phyloP scores from a whole-genome alignment of 2,797 vertebrate genomes.

The Cyprinodon diabolis region DNA sequence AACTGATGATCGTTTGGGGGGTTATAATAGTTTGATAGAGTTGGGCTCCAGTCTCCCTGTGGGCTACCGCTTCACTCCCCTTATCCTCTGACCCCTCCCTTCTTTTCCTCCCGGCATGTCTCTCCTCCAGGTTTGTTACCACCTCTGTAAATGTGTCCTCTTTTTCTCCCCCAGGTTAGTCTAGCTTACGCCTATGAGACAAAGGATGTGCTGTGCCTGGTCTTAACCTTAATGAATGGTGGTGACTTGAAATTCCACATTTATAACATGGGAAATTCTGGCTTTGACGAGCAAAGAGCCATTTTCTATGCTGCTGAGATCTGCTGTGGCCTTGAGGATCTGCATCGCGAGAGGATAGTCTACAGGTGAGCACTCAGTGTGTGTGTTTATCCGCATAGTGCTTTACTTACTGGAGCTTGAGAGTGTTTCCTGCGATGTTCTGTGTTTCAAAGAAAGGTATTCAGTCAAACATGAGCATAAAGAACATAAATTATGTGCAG shows the following conservation, averaged over 20 bases:
- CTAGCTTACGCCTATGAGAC: constrained; percentile 93
- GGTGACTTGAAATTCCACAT: constrained; percentile 96
- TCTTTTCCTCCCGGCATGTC: constrained; percentile 2
- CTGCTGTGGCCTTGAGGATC: constrained; percentile 91
- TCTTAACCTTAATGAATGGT: constrained; percentile 94
- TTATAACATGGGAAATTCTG: constrained; percentile 91
- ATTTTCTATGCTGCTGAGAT: constrained; percentile 95
- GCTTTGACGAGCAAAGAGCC: constrained; percentile 91
- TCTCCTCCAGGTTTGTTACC: constrained; percentile 21
- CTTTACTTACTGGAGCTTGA: not conserved
- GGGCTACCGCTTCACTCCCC: constrained; percentile 34
- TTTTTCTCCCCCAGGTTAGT: constrained; percentile 82
- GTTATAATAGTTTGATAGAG: constrained; percentile 36
- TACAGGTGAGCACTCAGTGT: constrained; percentile 83
- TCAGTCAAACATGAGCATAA: not conserved
- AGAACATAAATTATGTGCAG: not conserved
- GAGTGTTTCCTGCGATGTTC: constrained; percentile 10
- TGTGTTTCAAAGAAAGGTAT: constrained; percentile 1
- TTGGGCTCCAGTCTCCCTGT: constrained; percentile 10
- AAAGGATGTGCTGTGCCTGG: constrained; percentile 90
- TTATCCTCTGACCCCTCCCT: constrained; percentile 5
- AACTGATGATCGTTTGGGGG: constrained; percentile 41
- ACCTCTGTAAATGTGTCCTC: constrained; percentile 28
- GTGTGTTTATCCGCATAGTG: not conserved
- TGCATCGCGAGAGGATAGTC: constrained; percentile 91